Evolutionary conservation across 2,888 invertebrate species (phyloP).

Genomic region (Meteorus cinctellus): DNA sequence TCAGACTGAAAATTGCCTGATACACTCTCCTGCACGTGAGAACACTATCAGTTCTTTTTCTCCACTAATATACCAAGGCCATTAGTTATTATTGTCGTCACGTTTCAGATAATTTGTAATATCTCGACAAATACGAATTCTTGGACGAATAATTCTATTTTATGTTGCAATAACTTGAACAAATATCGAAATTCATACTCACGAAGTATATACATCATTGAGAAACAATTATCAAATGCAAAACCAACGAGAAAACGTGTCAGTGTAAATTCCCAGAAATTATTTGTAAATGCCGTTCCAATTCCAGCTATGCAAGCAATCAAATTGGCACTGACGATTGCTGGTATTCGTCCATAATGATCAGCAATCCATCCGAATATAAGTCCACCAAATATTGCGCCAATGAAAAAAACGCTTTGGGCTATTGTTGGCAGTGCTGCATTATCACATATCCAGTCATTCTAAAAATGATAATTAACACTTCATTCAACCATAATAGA

Average conservation of each 20-base stretch:
- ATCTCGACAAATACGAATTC: neutral
- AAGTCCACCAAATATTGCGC: constrained; percentile 89
- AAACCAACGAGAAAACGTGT: constrained; percentile 90
- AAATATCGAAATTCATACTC: constrained; percentile 66
- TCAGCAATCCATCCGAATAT: constrained; percentile 92
- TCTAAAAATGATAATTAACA: constrained; percentile 72
- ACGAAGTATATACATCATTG: constrained; percentile 95
- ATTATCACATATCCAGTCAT: constrained; percentile 91
- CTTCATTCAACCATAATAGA: neutral
- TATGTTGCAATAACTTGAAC: neutral
- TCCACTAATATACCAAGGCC: neutral
- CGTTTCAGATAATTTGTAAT: constrained; percentile 1
- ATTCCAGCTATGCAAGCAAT: constrained; percentile 83
- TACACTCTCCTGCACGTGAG: neutral
- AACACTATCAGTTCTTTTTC: neutral
- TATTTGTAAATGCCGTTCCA: constrained; percentile 82
- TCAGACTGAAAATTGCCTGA: neutral
- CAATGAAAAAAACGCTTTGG: constrained; percentile 90
- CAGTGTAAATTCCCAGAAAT: constrained; percentile 85
- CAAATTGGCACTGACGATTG: constrained; percentile 85
- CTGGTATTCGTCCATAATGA: constrained; percentile 88
- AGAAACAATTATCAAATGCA: constrained; percentile 92
- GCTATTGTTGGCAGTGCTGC: constrained; percentile 85
- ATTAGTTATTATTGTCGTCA: neutral
- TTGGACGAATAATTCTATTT: neutral